Percentiles rank a stretch among this genome's conserved stretches.
Evolutionary conservation across 2,888 invertebrate species (phyloP).

Genomic region (Rhaphigaster nebulosa): DNA sequence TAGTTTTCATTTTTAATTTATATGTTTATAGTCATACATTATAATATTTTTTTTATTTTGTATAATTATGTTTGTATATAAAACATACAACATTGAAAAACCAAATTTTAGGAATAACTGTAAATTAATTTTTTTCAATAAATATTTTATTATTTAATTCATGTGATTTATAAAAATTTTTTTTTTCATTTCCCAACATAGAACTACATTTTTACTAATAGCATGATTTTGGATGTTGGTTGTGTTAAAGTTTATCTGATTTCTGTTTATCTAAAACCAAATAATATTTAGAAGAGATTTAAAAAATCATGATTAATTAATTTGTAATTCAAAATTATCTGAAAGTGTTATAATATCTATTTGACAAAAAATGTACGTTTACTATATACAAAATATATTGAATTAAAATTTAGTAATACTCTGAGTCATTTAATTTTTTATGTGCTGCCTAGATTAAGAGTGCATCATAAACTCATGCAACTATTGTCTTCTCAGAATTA

Average conservation of each 20-base stretch:
- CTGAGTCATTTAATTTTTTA: background rate
- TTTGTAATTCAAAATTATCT: background rate
- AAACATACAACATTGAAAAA: background rate
- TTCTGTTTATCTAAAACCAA: background rate
- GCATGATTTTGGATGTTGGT: background rate
- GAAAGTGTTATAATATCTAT: no score
- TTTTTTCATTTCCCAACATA: background rate
- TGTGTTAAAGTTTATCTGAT: background rate
- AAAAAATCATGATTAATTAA: background rate
- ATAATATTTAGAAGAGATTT: background rate
- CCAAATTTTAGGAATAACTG: background rate
- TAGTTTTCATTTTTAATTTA: constrained; percentile 6
- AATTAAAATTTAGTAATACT: background rate
- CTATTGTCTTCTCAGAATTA: background rate
- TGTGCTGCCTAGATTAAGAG: background rate
- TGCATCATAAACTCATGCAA: background rate
- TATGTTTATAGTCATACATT: background rate
- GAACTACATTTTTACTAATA: background rate
- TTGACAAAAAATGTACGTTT: background rate
- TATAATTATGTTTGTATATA: constrained; percentile 1
- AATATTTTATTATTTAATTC: background rate
- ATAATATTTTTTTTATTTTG: background rate
- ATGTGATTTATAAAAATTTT: background rate
- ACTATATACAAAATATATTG: background rate
- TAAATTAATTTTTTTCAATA: background rate